These are phyloP conservation scores for Phalanger gymnotis DNA, from an alignment of 2,797 vertebrate genomes.

Conservation along the genomic window DNA sequence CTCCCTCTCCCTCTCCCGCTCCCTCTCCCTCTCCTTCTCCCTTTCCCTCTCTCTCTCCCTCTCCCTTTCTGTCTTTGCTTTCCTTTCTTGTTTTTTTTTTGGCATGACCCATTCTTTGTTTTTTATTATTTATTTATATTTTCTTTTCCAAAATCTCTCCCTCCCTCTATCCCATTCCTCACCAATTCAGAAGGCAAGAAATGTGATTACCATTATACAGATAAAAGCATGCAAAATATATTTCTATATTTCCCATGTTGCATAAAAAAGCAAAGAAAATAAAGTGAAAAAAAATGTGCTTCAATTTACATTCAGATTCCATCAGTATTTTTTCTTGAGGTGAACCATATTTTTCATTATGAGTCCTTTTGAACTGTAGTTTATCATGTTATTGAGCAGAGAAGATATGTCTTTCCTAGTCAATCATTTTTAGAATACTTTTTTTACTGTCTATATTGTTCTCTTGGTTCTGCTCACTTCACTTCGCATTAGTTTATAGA, in stretches of 20 bases:
- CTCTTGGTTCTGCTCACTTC: background rate
- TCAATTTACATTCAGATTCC: background rate
- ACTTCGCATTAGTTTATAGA: background rate
- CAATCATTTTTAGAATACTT: no score
- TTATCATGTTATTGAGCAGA: background rate
- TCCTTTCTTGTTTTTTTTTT: background rate
- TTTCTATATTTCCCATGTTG: background rate
- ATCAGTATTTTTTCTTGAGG: background rate
- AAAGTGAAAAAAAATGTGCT: background rate
- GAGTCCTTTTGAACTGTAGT: background rate
- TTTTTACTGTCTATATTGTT: background rate
- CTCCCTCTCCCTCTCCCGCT: no score
- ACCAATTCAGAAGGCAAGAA: background rate
- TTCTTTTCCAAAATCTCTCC: background rate
- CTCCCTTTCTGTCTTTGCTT: no score
- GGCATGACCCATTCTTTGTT: background rate
- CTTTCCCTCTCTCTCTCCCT: no score
- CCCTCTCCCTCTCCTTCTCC: no score
- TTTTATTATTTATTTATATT: background rate
- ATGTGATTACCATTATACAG: no score
- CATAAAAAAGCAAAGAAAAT: background rate
- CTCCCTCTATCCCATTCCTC: accelerated
- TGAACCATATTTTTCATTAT: background rate
- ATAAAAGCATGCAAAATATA: background rate
- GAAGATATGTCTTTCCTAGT: no score